Base-by-base conservation (phyloP, 2,888 invertebrate species). In the Blastobasis adustella region DNA sequence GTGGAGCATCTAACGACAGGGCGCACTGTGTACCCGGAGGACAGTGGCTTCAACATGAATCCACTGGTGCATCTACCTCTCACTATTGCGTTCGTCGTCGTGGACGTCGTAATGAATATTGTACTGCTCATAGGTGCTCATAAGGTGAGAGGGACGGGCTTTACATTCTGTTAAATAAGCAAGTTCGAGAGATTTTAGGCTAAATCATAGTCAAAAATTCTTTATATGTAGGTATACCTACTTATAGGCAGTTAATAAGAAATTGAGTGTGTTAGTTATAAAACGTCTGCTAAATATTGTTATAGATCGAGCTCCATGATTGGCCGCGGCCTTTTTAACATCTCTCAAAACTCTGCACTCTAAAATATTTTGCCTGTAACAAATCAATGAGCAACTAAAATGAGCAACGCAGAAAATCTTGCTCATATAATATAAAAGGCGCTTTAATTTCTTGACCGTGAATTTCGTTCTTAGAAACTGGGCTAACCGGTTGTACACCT, bases 41-140 rank as follows among this genome's bases (percentile, higher is more conserved):
- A 59, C 6, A 51, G 52, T 6, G 47, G 50, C 5, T 5, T 50
- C 6, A 54, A 54, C 41, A 52, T 61, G 39, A 63, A 73, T 23
- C 68, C 71, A 0, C 50, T 65, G 8, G 57, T 76, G 3, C 72
- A 77, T 40, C 60, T 81, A n/a, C 67, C 73, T 0, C 57, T 79
- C 6, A 70, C 71, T 0, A 69, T 78, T 5, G 60, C 58, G 0
- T 73, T 73, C 9, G 62, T 72, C 6, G 47, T 65, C 4, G 56
- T 71, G 3, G 80, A 82, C 9, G 67, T 76, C 5, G 54, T 66
- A 4, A 70, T 79, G 63, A 76, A 69, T 1, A 62, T 75, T 0
- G 57, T 76, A 1, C 53, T 82, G 44, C 62, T 82, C 2, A 55
- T 79, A 7, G 80, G 78, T 5, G 70, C 73, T 23, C 77, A 80